Base-by-base conservation (phyloP, 2,113 vertebrate genomes). In the Cavia aperea region DNA sequence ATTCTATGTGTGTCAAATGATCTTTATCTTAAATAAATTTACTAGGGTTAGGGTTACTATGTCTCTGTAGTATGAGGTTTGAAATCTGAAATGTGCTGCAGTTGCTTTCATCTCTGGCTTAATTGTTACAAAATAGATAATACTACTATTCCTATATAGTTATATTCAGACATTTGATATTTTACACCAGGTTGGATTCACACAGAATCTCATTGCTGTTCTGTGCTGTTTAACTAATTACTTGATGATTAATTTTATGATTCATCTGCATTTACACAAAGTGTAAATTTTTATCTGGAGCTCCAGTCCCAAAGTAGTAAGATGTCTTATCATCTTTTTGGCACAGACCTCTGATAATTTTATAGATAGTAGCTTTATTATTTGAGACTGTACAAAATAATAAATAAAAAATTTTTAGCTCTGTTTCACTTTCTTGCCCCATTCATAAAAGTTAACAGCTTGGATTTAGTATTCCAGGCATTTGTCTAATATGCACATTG, bases 151-250 rank as follows among this genome's bases (percentile, higher is more conserved):
- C n/a, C 81, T 26, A 66, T 86, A 5, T 86, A 58, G 75, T 88
- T 31, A 49, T 29, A 11, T 63, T 56, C 10, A 89, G 3, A 4
- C 94, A 58, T 65, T 86, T 75, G 39, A 12, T 49, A 39, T 21
- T 68, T 90, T 63, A 31, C 12, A 24, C 24, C 6, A 18, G 39
- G 5, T 49, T 65, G 11, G 13, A 68, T 81, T 81, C 33, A 86
- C 36, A 88, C 21, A 91, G 49, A 90, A 60, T 73, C 46, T 49
- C 60, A 60, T 91, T 75, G 77, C 18, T 91, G 13, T 29, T 88
- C 3, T 72, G 15, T 84, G 81, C 13, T 81, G 4, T 19, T 9
- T 87, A 51, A 78, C 5, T 8, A 75, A 4, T 7, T 7, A 85
- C 2, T 56, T 21, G 5, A 54, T 15, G 36, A 5, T 36, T 58